Evolutionary conservation across 2,888 invertebrate genomes (phyloP).

Genomic region (Luffia ferchaultella): DNA sequence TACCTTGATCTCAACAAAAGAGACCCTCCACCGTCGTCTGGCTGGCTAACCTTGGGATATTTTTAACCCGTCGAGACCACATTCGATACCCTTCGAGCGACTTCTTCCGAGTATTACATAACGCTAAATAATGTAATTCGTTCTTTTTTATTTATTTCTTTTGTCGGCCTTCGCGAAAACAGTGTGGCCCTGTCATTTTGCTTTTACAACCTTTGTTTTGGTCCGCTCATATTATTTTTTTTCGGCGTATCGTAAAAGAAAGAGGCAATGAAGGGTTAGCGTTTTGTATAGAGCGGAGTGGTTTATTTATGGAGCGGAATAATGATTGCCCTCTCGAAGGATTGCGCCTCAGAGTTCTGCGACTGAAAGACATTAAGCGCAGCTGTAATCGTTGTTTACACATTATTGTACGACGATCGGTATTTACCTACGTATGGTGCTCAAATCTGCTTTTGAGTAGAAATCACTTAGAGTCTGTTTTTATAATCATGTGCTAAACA

Average conservation of each 20-base stretch:
- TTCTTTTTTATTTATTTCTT: too few species aligned
- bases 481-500: too few species aligned
- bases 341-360: constrained; percentile 29
- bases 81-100: constrained; percentile 49
- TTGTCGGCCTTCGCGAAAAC: constrained; percentile 41
- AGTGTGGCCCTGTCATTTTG: constrained; percentile 60
- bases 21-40: constrained; percentile 39
- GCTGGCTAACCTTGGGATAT: constrained; percentile 60
- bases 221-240: constrained; percentile 57
- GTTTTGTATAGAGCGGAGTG: constrained; percentile 41
- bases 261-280: constrained; percentile 62
- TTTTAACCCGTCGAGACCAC: constrained; percentile 52
- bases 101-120: constrained; percentile 64
- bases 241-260: constrained; percentile 62
- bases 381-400: too few species aligned
- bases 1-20: constrained; percentile 60
- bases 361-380: constrained; percentile 9
- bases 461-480: too few species aligned
- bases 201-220: constrained; percentile 58
- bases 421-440: too few species aligned
- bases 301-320: constrained; percentile 59
- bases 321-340: constrained; percentile 35
- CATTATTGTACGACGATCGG: too few species aligned
- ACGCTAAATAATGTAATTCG: constrained; percentile 53
- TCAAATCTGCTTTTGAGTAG: too few species aligned